Evolutionary conservation across 2,113 vertebrate genomes (phyloP).

Genomic region (Abramis brama): DNA sequence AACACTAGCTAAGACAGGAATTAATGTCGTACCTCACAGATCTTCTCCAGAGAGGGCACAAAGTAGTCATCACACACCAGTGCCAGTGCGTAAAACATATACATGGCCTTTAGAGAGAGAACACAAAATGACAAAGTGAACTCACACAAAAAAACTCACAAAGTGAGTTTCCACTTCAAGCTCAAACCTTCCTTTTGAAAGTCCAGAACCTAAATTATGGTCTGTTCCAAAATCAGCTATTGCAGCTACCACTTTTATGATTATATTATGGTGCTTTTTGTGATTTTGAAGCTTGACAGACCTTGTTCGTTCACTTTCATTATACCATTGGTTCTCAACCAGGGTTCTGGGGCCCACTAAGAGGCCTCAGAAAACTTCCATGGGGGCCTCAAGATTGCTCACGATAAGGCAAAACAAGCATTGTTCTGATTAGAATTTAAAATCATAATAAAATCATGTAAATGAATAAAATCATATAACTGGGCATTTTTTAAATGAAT

Average conservation of each 20-base stretch:
- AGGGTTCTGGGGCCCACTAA: too few species aligned
- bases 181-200: not conserved
- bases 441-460: not conserved
- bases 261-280: too few species aligned
- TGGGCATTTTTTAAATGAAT: not conserved
- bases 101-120: constrained; percentile 84
- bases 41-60: constrained; percentile 94
- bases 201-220: not conserved
- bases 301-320: too few species aligned
- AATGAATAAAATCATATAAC: not conserved
- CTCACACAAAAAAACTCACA: too few species aligned
- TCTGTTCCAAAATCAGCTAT: too few species aligned
- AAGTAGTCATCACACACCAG: constrained; percentile 98
- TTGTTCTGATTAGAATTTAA: not conserved
- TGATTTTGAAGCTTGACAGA: too few species aligned
- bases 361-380: too few species aligned
- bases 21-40: constrained; percentile 85
- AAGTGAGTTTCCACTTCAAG: not conserved
- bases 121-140: constrained; percentile 10
- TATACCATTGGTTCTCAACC: too few species aligned
- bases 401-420: too few species aligned
- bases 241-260: too few species aligned
- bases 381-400: too few species aligned
- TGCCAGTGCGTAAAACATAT: constrained; percentile 97
- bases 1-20: not conserved